These are phyloP conservation scores for Microcebus tavaratra DNA, from an alignment of 2,113 vertebrate species.

Conservation along the genomic window DNA sequence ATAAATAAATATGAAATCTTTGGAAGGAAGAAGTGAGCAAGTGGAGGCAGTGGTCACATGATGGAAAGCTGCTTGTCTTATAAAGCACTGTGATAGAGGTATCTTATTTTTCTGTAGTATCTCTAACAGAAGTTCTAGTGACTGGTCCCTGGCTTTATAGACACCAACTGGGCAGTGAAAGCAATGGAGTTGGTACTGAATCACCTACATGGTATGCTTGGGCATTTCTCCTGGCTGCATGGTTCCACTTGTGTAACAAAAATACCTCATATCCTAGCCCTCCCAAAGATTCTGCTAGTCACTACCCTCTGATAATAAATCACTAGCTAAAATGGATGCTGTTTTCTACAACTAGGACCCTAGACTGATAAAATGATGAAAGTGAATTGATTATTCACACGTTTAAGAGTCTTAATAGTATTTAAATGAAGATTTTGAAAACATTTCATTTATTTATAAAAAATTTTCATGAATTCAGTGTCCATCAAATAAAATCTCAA, in stretches of 20 bases:
- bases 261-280: background rate
- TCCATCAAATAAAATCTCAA: background rate
- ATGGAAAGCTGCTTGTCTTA: no score
- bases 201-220: background rate
- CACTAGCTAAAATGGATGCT: background rate
- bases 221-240: background rate
- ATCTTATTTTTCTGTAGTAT: background rate
- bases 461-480: background rate
- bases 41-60: background rate
- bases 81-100: background rate
- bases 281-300: background rate
- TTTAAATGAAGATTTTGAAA: slow-evolving; percentile 9
- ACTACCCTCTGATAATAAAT: background rate
- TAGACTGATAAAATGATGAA: background rate
- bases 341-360: background rate
- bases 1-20: background rate
- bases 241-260: background rate
- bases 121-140: background rate
- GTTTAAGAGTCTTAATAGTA: background rate
- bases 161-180: background rate
- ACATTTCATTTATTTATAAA: background rate
- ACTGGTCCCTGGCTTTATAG: background rate
- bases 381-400: background rate
- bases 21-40: background rate
- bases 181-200: background rate